phyloP scores from a whole-genome alignment of 2,888 invertebrate genomes.

The Drosophila colorata region DNA sequence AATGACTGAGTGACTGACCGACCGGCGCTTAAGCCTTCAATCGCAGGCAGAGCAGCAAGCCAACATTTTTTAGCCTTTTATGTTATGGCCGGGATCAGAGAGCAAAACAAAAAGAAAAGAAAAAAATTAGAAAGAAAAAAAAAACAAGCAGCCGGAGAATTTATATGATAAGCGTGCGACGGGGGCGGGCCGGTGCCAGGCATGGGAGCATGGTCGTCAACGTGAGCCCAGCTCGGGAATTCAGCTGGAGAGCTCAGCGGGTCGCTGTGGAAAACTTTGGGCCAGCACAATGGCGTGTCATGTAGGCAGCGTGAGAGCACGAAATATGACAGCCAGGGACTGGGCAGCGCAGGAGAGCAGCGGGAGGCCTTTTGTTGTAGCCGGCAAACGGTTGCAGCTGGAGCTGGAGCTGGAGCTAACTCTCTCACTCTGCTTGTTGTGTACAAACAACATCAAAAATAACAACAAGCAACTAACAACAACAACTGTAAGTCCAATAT shows the following conservation, averaged over 20 bases:
- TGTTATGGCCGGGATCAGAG: slow-evolving; percentile 62
- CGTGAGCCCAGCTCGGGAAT: slow-evolving; percentile 44
- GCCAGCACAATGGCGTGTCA: slow-evolving; percentile 65
- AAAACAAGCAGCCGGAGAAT: slow-evolving; percentile 63
- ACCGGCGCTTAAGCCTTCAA: slow-evolving; percentile 76
- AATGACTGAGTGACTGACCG: slow-evolving; percentile 43
- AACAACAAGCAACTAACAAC: slow-evolving; percentile 66
- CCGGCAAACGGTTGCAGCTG: slow-evolving; percentile 19
- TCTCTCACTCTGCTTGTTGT: slow-evolving; percentile 16
- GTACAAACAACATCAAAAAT: slow-evolving; percentile 66
- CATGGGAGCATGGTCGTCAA: slow-evolving; percentile 23
- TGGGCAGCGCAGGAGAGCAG: slow-evolving; percentile 36
- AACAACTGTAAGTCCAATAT: slow-evolving; percentile 78
- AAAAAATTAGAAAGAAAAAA: slow-evolving; percentile 29
- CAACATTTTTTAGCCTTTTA: slow-evolving; percentile 76
- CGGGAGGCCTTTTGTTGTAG: slow-evolving; percentile 74
- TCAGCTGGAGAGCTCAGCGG: slow-evolving; percentile 46
- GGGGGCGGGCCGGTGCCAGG: not conserved
- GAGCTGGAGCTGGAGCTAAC: slow-evolving; percentile 4
- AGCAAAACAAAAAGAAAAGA: slow-evolving; percentile 36
- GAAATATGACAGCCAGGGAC: slow-evolving; percentile 72
- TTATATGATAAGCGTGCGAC: slow-evolving; percentile 77
- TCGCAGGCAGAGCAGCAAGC: slow-evolving; percentile 63
- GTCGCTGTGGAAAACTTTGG: slow-evolving; percentile 48
- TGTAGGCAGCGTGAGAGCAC: slow-evolving; percentile 67